phyloP scores from a whole-genome alignment of 2,797 vertebrate species.

The Streptopelia turtur region DNA sequence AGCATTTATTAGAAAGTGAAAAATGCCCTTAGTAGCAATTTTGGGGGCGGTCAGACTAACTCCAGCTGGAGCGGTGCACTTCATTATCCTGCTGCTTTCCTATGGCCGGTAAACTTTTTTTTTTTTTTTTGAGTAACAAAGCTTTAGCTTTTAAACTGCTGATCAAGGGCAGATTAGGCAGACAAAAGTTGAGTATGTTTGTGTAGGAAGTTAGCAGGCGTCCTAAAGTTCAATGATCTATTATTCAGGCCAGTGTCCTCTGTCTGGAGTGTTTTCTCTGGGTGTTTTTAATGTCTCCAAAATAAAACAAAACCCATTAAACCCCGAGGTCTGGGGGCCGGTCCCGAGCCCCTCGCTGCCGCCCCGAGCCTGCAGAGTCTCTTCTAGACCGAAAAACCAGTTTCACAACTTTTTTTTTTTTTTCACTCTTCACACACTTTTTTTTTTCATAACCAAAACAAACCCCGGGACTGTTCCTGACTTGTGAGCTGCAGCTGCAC shows the following conservation, averaged over 20 bases:
- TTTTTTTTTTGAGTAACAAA: constrained; percentile 76
- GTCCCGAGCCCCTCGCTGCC: constrained; percentile 72
- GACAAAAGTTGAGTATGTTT: constrained; percentile 86
- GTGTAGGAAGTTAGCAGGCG: constrained; percentile 82
- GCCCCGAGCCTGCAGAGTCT: constrained; percentile 64
- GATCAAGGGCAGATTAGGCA: constrained; percentile 91
- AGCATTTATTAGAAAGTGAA: constrained; percentile 74
- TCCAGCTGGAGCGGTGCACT: constrained; percentile 47
- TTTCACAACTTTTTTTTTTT: constrained; percentile 77
- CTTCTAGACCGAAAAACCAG: constrained; percentile 77
- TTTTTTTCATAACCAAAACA: constrained; percentile 37
- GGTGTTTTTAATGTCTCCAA: constrained; percentile 45
- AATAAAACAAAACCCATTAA: constrained; percentile 8
- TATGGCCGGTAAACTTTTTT: constrained; percentile 77
- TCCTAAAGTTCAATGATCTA: constrained; percentile 81
- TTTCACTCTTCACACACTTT: constrained; percentile 1
- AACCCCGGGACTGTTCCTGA: constrained; percentile 60
- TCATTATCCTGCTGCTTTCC: constrained; percentile 49
- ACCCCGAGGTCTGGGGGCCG: constrained; percentile 62
- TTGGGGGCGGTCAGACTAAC: constrained; percentile 52
- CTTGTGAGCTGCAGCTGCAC: constrained; percentile 68
- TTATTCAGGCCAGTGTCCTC: constrained; percentile 76
- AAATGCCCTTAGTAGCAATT: constrained; percentile 55
- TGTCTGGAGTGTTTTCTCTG: constrained; percentile 19
- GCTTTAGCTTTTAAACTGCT: constrained; percentile 87